Evolutionary conservation across 2,113 vertebrate species (phyloP).

Genomic region (Mustela lutreola): DNA sequence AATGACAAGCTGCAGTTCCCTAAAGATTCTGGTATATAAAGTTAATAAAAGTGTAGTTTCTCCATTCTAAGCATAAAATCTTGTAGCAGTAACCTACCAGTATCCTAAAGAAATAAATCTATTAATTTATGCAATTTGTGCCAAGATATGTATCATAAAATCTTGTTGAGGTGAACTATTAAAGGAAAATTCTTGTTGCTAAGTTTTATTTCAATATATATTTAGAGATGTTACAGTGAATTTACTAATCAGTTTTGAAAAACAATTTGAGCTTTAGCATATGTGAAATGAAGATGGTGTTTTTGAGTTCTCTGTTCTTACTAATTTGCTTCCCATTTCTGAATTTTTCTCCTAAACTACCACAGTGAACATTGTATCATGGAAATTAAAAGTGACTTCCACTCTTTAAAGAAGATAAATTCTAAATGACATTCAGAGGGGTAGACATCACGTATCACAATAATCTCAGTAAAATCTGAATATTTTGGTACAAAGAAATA

Average conservation of each 20-base stretch:
- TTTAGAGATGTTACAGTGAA: slow-evolving; percentile 28
- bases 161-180: neutral
- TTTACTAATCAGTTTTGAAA: slow-evolving; percentile 32
- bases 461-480: slow-evolving; percentile 30
- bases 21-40: neutral
- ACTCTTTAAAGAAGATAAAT: slow-evolving; percentile 21
- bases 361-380: neutral
- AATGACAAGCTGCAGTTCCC: neutral
- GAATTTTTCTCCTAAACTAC: neutral
- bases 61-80: slow-evolving; percentile 36
- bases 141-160: slow-evolving; percentile 28
- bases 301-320: slow-evolving; percentile 16
- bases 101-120: slow-evolving; percentile 26
- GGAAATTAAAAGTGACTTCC: slow-evolving; percentile 53
- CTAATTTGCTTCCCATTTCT: neutral
- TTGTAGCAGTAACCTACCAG: neutral
- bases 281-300: slow-evolving; percentile 47
- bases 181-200: slow-evolving; percentile 32
- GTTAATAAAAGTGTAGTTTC: slow-evolving; percentile 38
- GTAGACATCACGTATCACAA: neutral
- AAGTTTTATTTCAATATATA: slow-evolving; percentile 29
- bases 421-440: neutral
- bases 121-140: slow-evolving; percentile 5
- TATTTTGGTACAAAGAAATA: slow-evolving; percentile 28
- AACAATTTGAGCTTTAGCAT: slow-evolving; percentile 53